Evolutionary conservation across 1,140 invertebrate genomes (phyloP).

Genomic region (Rhagoletis zephyria): DNA sequence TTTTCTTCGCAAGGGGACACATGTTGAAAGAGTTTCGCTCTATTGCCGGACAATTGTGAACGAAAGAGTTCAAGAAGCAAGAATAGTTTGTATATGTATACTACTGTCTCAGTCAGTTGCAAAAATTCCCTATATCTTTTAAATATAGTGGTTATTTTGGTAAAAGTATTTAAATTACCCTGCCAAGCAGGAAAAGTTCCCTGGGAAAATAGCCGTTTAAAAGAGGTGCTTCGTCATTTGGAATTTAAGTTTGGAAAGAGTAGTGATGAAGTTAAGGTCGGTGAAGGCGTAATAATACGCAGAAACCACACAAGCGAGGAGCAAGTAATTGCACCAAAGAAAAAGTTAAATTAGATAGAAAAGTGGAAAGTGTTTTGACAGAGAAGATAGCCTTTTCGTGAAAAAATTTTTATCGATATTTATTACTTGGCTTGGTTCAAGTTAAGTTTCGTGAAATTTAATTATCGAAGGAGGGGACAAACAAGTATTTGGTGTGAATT

Average conservation of each 20-base stretch:
- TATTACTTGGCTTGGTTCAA: background rate
- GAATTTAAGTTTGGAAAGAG: slow-evolving; percentile 56
- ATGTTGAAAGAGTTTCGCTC: no score
- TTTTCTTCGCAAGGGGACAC: no score
- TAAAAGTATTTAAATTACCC: background rate
- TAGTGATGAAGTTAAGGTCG: slow-evolving; percentile 56
- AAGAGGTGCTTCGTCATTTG: slow-evolving; percentile 49
- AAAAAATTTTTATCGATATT: slow-evolving; percentile 48
- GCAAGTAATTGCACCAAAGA: slow-evolving; percentile 7
- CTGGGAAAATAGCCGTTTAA: slow-evolving; percentile 25
- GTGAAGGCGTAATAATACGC: slow-evolving; percentile 54
- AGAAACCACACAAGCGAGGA: slow-evolving; percentile 50
- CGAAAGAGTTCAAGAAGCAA: no score
- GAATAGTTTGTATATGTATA: no score
- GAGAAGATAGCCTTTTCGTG: slow-evolving; percentile 25
- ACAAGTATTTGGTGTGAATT: slow-evolving; percentile 32
- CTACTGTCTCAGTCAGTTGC: no score
- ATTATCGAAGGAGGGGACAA: background rate
- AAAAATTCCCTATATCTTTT: background rate
- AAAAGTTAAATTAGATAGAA: slow-evolving; percentile 50
- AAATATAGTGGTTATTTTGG: background rate
- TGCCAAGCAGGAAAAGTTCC: background rate
- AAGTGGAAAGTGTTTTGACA: slow-evolving; percentile 26
- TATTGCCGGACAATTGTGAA: no score
- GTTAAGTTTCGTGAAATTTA: slow-evolving; percentile 11